phyloP scores from a whole-genome alignment of 2,113 vertebrate genomes.

The Xiphophorus maculatus region DNA sequence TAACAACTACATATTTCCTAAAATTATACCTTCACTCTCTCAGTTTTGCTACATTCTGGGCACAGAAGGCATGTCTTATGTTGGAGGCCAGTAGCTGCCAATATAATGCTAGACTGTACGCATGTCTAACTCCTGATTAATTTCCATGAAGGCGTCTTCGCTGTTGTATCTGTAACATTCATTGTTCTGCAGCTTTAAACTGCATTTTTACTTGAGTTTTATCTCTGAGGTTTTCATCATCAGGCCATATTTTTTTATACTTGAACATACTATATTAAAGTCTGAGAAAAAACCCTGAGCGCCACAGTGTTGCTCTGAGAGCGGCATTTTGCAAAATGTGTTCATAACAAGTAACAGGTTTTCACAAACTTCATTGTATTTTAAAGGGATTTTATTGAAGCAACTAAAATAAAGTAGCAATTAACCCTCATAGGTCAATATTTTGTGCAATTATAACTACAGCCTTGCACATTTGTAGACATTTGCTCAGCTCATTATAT shows the following conservation, averaged over 20 bases:
- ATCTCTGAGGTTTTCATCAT: slow-evolving; percentile 60
- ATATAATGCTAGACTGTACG: slow-evolving; percentile 27
- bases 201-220: slow-evolving; percentile 53
- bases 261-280: slow-evolving; percentile 43
- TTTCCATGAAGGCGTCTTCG: slow-evolving; percentile 30
- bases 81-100: slow-evolving; percentile 33
- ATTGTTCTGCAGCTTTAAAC: slow-evolving; percentile 29
- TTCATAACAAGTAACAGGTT: not conserved
- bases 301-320: not conserved
- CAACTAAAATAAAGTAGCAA: not conserved
- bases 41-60: slow-evolving; percentile 29
- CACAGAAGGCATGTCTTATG: slow-evolving; percentile 41
- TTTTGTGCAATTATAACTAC: not conserved
- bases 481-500: not conserved
- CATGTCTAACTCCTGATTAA: slow-evolving; percentile 41
- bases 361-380: not conserved
- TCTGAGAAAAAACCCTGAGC: slow-evolving; percentile 48
- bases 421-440: not conserved
- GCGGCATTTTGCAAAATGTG: too few species aligned
- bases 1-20: slow-evolving; percentile 23
- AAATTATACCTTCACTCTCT: slow-evolving; percentile 39
- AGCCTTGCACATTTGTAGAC: not conserved
- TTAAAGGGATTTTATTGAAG: not conserved
- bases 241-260: slow-evolving; percentile 53
- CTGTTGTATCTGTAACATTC: slow-evolving; percentile 35